Conservation (phyloP, 2,113 vertebrate genomes). For the Eudyptes chrysolophus region DNA sequence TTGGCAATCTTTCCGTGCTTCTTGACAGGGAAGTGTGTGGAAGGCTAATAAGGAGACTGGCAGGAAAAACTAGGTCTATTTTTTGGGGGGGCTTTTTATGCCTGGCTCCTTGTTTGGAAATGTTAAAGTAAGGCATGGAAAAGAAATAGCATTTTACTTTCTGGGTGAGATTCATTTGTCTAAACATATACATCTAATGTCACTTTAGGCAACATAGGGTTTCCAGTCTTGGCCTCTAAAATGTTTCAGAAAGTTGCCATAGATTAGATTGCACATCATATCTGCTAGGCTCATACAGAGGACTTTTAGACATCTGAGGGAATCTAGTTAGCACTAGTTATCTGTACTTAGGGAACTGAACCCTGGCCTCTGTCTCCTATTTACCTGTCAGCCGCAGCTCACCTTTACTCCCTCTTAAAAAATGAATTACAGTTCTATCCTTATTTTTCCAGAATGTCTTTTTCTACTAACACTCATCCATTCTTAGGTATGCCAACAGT, state of each 20-base stretch:
- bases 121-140: not conserved
- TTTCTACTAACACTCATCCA: not conserved
- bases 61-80: not conserved
- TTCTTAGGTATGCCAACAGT: accelerated
- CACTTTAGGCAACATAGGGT: not conserved
- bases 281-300: not conserved
- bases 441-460: not conserved
- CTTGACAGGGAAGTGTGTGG: not conserved
- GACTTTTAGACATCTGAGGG: not conserved
- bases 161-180: not conserved
- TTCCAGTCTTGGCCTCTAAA: not conserved
- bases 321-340: not conserved
- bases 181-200: not conserved
- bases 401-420: not conserved
- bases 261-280: accelerated
- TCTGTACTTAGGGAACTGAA: not conserved
- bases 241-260: not conserved
- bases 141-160: not conserved
- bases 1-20: not conserved
- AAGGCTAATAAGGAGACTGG: not conserved
- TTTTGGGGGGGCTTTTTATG: not conserved
- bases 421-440: not conserved
- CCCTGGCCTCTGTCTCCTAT: not conserved
- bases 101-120: not conserved
- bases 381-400: not conserved